Conservation (phyloP, 2,888 invertebrate species). For the Microchrysa polita region DNA sequence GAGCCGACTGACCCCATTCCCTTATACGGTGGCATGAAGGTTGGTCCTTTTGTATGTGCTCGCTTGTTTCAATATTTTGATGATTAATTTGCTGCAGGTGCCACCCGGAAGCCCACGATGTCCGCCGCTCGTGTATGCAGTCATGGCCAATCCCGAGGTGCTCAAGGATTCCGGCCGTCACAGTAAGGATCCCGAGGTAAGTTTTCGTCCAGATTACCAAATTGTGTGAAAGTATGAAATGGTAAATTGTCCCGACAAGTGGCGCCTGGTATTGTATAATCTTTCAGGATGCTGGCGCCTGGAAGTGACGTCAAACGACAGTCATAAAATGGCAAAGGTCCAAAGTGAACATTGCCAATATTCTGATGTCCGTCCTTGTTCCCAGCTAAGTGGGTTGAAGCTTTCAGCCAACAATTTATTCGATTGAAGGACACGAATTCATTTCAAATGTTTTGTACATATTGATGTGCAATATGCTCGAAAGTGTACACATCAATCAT, state of each 20-base stretch:
- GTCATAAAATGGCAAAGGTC: conserved; percentile 25
- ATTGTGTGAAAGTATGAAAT: neutral
- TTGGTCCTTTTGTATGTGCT: conserved; percentile 55
- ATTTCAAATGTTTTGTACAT: too few relatives aligned
- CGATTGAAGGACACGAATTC: too few relatives aligned
- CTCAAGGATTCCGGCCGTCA: conserved; percentile 75
- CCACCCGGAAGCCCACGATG: conserved; percentile 71
- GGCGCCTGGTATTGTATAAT: conserved; percentile 14
- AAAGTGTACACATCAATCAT: too few relatives aligned
- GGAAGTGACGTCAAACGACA: neutral
- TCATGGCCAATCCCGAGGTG: conserved; percentile 78
- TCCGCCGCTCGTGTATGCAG: conserved; percentile 74
- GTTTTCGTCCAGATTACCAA: conserved; percentile 28
- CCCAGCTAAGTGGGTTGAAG: too few relatives aligned
- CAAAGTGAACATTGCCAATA: neutral
- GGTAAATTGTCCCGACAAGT: neutral
- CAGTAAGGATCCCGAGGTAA: conserved; percentile 71
- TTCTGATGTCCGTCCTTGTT: neutral
- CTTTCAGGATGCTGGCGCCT: neutral
- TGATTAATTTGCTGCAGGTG: conserved; percentile 62
- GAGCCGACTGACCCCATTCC: conserved; percentile 75
- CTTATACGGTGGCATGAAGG: conserved; percentile 78
- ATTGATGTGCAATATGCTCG: too few relatives aligned
- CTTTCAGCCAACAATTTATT: neutral
- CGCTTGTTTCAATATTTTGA: neutral